Percentiles rank a stretch among this genome's conserved stretches.
Conservation (phyloP, 1,140 invertebrate species). For the Dysdera silvatica region DNA sequence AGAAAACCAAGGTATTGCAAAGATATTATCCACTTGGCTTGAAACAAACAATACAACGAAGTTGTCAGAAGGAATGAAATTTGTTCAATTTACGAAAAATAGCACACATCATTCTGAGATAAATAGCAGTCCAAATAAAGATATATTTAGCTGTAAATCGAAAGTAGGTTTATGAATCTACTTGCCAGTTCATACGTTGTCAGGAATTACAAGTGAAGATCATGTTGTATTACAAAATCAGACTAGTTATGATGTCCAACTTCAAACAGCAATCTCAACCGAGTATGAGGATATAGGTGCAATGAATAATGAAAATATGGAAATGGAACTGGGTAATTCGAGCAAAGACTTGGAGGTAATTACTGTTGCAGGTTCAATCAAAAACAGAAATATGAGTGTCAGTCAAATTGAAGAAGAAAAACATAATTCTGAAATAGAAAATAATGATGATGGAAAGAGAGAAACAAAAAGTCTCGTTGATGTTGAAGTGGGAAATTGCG, state of each 20-base stretch:
- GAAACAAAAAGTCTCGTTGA: too few relatives aligned
- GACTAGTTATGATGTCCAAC: neutral
- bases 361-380: neutral
- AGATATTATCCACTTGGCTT: constrained; percentile 36
- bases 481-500: neutral
- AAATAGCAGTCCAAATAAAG: constrained; percentile 26
- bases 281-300: neutral
- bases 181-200: too few relatives aligned
- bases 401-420: neutral
- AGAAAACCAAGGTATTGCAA: constrained; percentile 32
- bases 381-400: neutral
- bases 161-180: neutral
- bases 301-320: neutral
- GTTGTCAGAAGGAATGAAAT: constrained; percentile 9
- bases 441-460: too few relatives aligned
- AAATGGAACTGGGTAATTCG: constrained; percentile 1
- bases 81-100: constrained; percentile 30
- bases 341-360: neutral
- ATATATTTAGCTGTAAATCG: constrained; percentile 22
- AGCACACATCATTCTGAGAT: constrained; percentile 13
- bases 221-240: constrained; percentile 3
- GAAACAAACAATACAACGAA: constrained; percentile 5
- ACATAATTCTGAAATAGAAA: neutral
- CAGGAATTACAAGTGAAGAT: neutral
- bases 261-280: neutral